Conservation (phyloP, 2,797 vertebrate genomes). For the Erpetoichthys calabaricus region DNA sequence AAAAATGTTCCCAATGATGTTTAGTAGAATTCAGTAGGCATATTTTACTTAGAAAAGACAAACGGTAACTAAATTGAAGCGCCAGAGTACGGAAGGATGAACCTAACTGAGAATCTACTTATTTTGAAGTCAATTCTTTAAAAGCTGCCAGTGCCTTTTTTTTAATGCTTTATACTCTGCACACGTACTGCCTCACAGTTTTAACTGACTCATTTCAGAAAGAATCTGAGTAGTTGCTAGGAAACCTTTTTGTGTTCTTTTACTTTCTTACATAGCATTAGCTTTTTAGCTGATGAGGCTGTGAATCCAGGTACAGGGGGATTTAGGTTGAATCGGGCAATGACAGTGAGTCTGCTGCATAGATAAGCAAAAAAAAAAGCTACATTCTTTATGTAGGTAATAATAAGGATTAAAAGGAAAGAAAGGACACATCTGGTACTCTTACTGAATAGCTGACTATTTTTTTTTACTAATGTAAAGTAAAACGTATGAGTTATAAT, state of each 20-base stretch:
- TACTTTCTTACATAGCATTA: constrained; percentile 42
- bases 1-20: no score
- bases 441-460: no score
- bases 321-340: constrained; percentile 41
- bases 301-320: constrained; percentile 34
- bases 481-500: no score
- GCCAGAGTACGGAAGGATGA: no score
- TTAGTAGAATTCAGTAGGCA: no score
- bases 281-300: constrained; percentile 46
- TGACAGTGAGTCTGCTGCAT: constrained; percentile 26
- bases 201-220: constrained; percentile 46
- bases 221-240: constrained; percentile 47
- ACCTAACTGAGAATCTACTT: no score
- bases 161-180: constrained; percentile 32
- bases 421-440: constrained; percentile 9
- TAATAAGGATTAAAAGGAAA: constrained; percentile 23
- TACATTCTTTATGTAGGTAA: constrained; percentile 33
- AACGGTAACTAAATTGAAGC: no score
- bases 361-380: constrained; percentile 24
- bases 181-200: constrained; percentile 34
- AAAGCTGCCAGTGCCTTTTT: no score
- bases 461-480: no score
- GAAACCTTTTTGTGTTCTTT: constrained; percentile 47
- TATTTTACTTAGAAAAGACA: no score
- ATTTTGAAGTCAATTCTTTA: no score